These are phyloP conservation scores for Mormyrus lacerda DNA, from an alignment of 2,113 vertebrate genomes.

Conservation along the genomic window DNA sequence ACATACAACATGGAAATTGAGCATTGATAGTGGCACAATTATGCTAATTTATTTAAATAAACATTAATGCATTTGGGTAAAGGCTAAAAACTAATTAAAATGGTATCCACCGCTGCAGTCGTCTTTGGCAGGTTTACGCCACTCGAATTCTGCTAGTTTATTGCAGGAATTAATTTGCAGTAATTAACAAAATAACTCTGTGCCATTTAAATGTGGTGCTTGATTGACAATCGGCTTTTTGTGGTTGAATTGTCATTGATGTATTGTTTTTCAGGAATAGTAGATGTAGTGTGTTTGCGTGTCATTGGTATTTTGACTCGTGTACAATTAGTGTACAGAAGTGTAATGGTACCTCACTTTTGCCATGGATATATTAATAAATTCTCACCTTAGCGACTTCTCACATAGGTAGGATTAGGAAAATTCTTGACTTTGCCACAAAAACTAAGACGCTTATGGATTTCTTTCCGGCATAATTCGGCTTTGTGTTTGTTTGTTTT, in stretches of 20 bases:
- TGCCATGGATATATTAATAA: neutral
- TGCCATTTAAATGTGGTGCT: neutral
- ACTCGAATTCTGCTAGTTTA: neutral
- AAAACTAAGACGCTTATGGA: neutral
- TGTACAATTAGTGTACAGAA: neutral
- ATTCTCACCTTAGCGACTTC: neutral
- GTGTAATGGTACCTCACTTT: neutral
- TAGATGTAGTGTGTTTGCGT: neutral
- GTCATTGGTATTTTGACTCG: neutral
- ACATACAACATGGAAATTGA: neutral
- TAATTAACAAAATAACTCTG: constrained; percentile 6
- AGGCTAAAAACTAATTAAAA: constrained; percentile 4
- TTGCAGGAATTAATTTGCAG: constrained; percentile 3
- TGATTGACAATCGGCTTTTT: neutral
- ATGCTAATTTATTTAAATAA: neutral
- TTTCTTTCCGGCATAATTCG: neutral
- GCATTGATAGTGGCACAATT: neutral
- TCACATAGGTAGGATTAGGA: neutral
- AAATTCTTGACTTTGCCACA: neutral
- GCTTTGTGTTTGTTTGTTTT: neutral
- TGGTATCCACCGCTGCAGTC: neutral
- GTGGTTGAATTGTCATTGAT: neutral
- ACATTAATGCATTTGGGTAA: constrained; percentile 7
- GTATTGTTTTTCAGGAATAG: neutral
- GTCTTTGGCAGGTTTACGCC: neutral